Conservation (phyloP, 2,113 vertebrate species). For the Apus apus region DNA sequence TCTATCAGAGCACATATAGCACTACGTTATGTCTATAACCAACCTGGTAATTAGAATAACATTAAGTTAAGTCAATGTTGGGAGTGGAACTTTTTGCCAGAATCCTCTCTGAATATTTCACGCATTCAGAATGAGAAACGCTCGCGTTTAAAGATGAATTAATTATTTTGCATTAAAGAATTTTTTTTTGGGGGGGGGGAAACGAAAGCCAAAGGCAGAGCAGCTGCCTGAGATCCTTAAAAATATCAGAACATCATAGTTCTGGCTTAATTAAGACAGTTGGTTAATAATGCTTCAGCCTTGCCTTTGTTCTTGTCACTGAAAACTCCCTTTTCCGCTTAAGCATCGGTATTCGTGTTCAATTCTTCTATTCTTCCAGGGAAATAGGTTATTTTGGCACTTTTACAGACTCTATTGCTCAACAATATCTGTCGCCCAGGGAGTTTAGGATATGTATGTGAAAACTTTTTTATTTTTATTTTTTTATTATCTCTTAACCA, state of each 20-base stretch:
- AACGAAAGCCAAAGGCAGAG: background rate
- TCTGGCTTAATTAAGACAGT: constrained; percentile 43
- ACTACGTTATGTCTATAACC: background rate
- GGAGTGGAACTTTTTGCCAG: background rate
- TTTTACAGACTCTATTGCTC: background rate
- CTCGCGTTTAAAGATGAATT: background rate
- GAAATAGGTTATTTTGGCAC: constrained; percentile 34
- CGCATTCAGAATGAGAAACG: background rate
- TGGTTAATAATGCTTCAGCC: background rate
- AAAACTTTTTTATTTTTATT: background rate
- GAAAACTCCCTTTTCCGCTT: background rate
- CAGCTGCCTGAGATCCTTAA: background rate
- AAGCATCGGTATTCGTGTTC: background rate
- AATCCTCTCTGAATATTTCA: constrained; percentile 7
- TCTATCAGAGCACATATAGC: background rate
- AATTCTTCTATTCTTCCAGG: background rate
- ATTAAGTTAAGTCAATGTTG: background rate
- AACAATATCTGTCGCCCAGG: background rate
- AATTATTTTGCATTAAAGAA: constrained; percentile 24
- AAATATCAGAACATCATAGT: constrained; percentile 1
- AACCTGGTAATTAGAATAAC: background rate
- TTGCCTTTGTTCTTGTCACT: constrained; percentile 30
- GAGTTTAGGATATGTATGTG: background rate
- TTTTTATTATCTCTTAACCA: constrained; percentile 27
- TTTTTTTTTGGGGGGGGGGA: background rate